Base-by-base conservation (phyloP, 2,113 vertebrate genomes). In the Periophthalmus modestus region DNA sequence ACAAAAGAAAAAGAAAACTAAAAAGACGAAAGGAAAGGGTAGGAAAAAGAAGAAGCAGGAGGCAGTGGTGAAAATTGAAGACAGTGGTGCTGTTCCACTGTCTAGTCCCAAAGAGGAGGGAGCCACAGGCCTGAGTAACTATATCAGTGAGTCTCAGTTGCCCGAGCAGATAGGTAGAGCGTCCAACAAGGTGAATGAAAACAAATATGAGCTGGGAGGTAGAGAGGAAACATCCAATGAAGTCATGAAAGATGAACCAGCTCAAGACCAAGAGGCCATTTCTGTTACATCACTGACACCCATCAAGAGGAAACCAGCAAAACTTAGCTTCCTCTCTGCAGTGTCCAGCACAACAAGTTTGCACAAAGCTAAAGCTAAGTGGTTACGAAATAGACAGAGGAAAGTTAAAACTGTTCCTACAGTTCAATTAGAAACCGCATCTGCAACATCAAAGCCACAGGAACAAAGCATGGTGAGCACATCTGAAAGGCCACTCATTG, bases 171-270 rank as follows among this genome's bases (percentile, higher is more conserved):
- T 73, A 2, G 76, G 69, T 1, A 75, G 61, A 69, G 78, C 68
- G 14, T 39, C 55, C 14, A 82, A 90, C 69, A 78, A 57, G 69
- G 77, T 71, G 0, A 74, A 61, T 57, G 85, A 83, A 73, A 77
- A 11, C 21, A 77, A 81, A 54, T 68, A 87, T 0, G 87, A 90
- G 66, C 52, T 78, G 1, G 81, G 74, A 11, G 79, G 84, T 34
- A 93, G 88, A 61, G 87, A 89, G 12, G 82, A 92, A 66, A 73
- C 81, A 0, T 92, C 85, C 70, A 94, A 92, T 43, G 84, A 93
- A 14, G 73, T 95, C 79, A 88, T 94, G 78, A 92, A 88, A 77
- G 91, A 93, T 72, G 91, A 92, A 58, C 89, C 89, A 24, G 76
- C 52, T 11, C 23, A 61, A 33, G 74, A 79, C 15, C 81, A 82